phyloP scores from a whole-genome alignment of 2,797 vertebrate genomes.

The Passerculus sandwichensis region DNA sequence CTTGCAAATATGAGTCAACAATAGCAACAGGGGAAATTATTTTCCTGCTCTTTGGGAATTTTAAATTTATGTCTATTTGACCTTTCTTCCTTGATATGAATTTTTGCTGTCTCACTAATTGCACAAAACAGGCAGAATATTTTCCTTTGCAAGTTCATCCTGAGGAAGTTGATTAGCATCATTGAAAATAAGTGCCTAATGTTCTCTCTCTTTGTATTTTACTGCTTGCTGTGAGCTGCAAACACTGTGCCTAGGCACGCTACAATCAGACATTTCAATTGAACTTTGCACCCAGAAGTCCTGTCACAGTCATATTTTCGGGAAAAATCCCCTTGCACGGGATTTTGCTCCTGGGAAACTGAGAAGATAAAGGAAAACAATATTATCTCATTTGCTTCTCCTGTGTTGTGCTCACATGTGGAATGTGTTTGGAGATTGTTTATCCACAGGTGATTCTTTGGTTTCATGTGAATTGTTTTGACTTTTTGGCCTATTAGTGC shows the following conservation, averaged over 20 bases:
- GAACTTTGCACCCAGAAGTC: background rate
- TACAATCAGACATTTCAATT: background rate
- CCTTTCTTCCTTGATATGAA: background rate
- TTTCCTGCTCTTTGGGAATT: background rate
- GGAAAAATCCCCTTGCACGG: too few species aligned
- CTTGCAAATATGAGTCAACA: background rate
- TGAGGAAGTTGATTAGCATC: background rate
- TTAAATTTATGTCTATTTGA: background rate
- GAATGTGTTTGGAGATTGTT: background rate
- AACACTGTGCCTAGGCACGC: background rate
- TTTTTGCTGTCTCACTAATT: background rate
- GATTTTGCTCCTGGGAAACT: background rate
- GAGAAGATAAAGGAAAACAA: background rate
- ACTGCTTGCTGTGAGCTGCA: background rate
- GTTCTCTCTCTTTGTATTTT: background rate
- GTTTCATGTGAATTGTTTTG: fast-evolving
- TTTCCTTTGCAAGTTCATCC: background rate
- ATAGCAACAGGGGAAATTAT: background rate
- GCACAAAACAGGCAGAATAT: background rate
- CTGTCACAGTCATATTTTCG: too few species aligned
- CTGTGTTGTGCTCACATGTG: background rate
- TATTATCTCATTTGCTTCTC: background rate
- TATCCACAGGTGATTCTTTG: background rate
- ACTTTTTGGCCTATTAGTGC: background rate
- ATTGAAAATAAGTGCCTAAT: background rate